Evolutionary conservation across 2,797 vertebrate genomes (phyloP), one percentile per base, ranked within the genome.

Genomic region (Spheniscus humboldti): DNA sequence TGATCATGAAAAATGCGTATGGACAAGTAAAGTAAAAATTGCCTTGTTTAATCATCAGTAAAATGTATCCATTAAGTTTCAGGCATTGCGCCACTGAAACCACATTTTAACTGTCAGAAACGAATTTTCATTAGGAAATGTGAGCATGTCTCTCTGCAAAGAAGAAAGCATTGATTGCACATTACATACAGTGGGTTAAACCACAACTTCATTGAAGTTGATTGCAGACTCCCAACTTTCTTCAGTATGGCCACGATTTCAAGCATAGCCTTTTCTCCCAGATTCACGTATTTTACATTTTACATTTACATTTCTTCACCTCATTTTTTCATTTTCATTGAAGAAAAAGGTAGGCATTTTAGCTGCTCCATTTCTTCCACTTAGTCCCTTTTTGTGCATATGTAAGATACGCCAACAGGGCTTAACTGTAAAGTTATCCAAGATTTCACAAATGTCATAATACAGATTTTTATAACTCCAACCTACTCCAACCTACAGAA

Each of bases 401-500:
- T 48, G 50, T 41, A 92, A 95, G 72, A 75, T 28, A 78, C 47
- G 87, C 41, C 86, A 95, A 57, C 73, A 77, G 69, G 76, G 93
- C 91, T 97, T 81, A 68, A 93, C 78, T 78, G 75, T 37, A 93
- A 90, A 96, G 92, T 87, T 93, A 95, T 92, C 94, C 91, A 95
- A 97, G 88, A 93, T 95, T 95, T 97, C 93, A 95, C 83, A 96
- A 86, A 92, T 96, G 93, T 88, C 95, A 95, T 84, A 97, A 97
- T 97, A 94, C 89, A 91, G 85, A 95, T 96, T 97, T 96, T 96
- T 96, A 88, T 96, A 97, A 87, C 75, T 85, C 67, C 87, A 92
- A 43, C 90, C 86, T 92, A 96, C 96, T 95, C 93, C 94, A 95
- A 78, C 95, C 92, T 97, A 97, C 95, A 97, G 96, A 97, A 97